Percentiles rank a stretch among this genome's conserved stretches.
These are phyloP conservation scores for Pampus argenteus DNA, from an alignment of 2,797 vertebrate species.

Conservation along the genomic window DNA sequence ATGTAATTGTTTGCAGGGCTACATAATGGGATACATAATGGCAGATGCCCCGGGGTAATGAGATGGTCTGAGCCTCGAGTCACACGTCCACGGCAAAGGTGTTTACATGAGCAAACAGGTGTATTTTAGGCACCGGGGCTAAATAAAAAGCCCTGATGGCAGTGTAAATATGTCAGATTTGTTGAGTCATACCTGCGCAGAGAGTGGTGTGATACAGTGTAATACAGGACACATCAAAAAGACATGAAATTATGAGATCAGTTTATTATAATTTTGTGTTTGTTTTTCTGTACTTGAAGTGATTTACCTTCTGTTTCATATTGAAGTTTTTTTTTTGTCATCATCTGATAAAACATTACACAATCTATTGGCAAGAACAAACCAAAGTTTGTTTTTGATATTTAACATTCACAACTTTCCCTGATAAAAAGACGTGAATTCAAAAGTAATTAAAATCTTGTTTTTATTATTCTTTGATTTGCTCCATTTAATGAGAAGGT, in stretches of 20 bases:
- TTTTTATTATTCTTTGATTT: neutral
- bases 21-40: conserved; percentile 51
- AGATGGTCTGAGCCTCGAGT: conserved; percentile 34
- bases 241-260: neutral
- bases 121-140: conserved; percentile 4
- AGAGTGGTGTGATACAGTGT: neutral
- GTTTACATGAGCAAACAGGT: conserved; percentile 15
- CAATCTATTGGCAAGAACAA: neutral
- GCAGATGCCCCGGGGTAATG: conserved; percentile 18
- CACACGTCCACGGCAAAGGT: conserved; percentile 12
- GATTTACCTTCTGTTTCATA: too few species aligned
- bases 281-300: neutral
- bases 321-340: neutral
- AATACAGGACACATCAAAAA: neutral
- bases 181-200: conserved; percentile 1
- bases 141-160: neutral
- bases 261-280: neutral
- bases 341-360: neutral
- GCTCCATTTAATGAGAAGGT: neutral
- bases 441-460: neutral
- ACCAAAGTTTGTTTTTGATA: neutral
- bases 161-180: neutral
- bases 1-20: conserved; percentile 72
- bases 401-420: neutral
- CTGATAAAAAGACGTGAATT: neutral